Evolutionary conservation across 2,888 invertebrate genomes (phyloP), one percentile per base, ranked within the genome.

Genomic region (Byasa hedistus): DNA sequence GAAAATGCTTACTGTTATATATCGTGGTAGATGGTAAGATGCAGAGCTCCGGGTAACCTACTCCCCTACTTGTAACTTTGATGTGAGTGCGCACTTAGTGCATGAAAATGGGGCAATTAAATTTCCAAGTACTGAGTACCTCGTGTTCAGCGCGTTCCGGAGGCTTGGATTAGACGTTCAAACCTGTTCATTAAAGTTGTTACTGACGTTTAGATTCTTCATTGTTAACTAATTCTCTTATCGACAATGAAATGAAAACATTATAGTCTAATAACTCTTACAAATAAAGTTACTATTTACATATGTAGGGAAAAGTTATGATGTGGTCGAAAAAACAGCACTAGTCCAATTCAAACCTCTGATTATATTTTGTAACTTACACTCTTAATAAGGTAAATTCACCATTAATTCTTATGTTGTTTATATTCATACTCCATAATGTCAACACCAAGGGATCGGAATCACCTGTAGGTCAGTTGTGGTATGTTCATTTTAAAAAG

Each of bases 61-160:
- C 52, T 61, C 57, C 27, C 60, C 60, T 23, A 59, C 56, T 61
- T 39, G 51, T 51, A 65, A 61, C 56, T 57, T 63, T 64, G 58
- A 64, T 58, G 64, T 57, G 56, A 56, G 65, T 57, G 65, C 61
- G 48, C 65, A 54, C 61, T 66, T 66, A 66, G 61, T 52, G 65
- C 65, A 62, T 24, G 62, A 58, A 66, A 66, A 66, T 66, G 44
- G 66, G 66, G 57, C 61, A 62, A 62, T 66, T 61, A 66, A 55
- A 62, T 66, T 66, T 62, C 57, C 44, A 58, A 66, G 57, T 27
- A 39, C 39, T n/a, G 65, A 23, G 59, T 48, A 39, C 57, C 61
- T 27, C 48, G 48, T 51, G 61, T 8, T 44, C 51, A 32, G 52
- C 54, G 44, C 24, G 32, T 48, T 56, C 24, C 39, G 27, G 58